Base-by-base conservation (phyloP, 2,797 vertebrate genomes). In the Triplophysa bombifrons region DNA sequence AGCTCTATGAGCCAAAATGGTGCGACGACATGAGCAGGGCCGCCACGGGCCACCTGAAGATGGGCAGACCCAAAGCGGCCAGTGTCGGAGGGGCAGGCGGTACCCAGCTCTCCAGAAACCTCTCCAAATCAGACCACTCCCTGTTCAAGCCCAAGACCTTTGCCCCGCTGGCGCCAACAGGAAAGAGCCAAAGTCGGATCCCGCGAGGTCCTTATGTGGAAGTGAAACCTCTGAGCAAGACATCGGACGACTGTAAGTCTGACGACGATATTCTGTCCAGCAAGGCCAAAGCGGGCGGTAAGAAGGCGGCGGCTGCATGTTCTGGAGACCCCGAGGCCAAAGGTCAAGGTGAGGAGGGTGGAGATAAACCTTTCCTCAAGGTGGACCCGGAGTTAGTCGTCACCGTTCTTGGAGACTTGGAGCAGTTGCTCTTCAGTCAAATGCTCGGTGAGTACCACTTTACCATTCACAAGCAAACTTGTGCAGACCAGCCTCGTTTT, bases 371-470 rank as follows among this genome's bases (percentile, higher is more conserved):
- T 69, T 99, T 97, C 88, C 91, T 99, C 83, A 98, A 98, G 91
- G 98, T 99, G 93, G 98, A 99, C 86, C 97, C 98, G 13, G 98
- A 99, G 89, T 93, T 99, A 82, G 98, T 99, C 90, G 98, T 99
- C 87, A 99, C 98, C 0, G 98, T 99, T 85, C 92, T 99, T 89
- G 98, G 98, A 0, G 98, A 99, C 91, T 92, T 99, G 92, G 98
- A 99, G 90, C 98, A 99, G 92, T 95, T 99, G 72, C 97, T 99
- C 58, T 99, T 99, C 95, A 99, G 97, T 92, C 97, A 99, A 90
- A 98, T 98, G 91, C 89, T 99, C 83, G 98, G 98, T 99, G 91
- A 98, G 97, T 96, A 91, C 61, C 69, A 58, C 34, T 44, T 71
- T 50, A 22, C 10, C 20, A 11, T 58, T 38, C 19, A 6, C 17